Percentiles rank a stretch among this genome's conserved stretches.
phyloP scores from a whole-genome alignment of 92 coral and sea anemone species.

The Epizoanthus stellaris region DNA sequence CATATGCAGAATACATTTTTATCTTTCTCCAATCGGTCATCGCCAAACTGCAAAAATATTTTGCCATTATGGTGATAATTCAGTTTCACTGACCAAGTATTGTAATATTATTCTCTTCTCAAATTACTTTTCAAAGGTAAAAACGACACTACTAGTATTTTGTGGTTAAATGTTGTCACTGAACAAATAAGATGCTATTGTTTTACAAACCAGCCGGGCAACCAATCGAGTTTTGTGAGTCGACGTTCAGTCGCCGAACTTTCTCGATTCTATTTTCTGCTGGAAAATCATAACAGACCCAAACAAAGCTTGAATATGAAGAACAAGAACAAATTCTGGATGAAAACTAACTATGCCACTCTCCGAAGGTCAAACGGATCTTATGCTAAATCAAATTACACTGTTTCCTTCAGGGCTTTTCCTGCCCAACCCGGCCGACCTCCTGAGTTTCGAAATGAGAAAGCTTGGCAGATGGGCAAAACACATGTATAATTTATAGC shows the following conservation, averaged over 20 bases:
- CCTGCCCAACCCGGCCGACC: not conserved
- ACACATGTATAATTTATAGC: conserved; percentile 36
- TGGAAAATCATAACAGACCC: not conserved
- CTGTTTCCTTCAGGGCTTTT: not conserved
- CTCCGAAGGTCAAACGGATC: not conserved
- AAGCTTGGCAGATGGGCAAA: conserved; percentile 35
- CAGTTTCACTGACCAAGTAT: not conserved
- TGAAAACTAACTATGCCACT: not conserved
- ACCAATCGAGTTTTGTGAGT: conserved; percentile 21
- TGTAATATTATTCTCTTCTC: conserved; percentile 11
- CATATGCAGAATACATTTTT: not conserved
- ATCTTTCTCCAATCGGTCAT: not conserved
- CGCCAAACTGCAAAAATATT: conserved; percentile 4
- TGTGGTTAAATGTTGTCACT: conserved; percentile 37
- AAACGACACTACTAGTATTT: not conserved
- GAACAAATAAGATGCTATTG: conserved; percentile 41
- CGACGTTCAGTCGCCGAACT: conserved; percentile 16
- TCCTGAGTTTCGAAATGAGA: conserved; percentile 23
- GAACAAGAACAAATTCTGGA: not conserved
- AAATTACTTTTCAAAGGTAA: conserved; percentile 27
- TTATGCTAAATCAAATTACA: not conserved
- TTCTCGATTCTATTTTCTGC: not conserved
- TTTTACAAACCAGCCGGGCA: conserved; percentile 13
- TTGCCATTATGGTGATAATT: conserved; percentile 22
- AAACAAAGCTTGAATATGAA: not conserved